Base-by-base conservation (phyloP, 2,797 vertebrate species). In the Cephalopachus bancanus region DNA sequence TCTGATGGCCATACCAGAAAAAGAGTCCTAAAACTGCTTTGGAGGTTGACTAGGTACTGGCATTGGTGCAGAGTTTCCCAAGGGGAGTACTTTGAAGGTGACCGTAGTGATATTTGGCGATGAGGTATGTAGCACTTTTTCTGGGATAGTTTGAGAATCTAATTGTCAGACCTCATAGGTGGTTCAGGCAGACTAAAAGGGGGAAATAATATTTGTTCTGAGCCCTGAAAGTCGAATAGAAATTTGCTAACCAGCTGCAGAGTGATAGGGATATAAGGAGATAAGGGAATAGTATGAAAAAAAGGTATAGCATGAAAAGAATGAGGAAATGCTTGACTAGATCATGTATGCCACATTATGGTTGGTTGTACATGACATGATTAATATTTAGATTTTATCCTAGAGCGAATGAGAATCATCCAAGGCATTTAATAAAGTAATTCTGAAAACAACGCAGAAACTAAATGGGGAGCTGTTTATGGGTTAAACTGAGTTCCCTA, bases 301-400 rank as follows among this genome's bases (percentile, higher is more conserved):
- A 69, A 37, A 64, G 20, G 26, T 65, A 49, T 19, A 57, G 53
- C 16, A 51, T 33, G 53, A 92, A 85, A n/a, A 79, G 22, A 55
- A 72, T 33, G 59, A 84, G 14, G 59, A 83, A 81, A 78, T 44
- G 12, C 51, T 28, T 87, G 69, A 64, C 26, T 87, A 67, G 26
- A 53, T 55, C 24, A 17, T 30, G 20, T n/a, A 57, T 59, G 3
- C 44, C 55, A 80, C 20, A 53, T 78, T 94, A 64, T 37, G 55
- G 37, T 37, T 57, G 28, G 12, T 78, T 1, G 4, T 64, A 53
- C 11, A 24, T 69, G 30, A 85, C 44, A 57, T 37, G 10, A 69
- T 88, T 44, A 83, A 20, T 87, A 88, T 88, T 83, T 33, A 91
- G 37, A 91, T 10, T 86, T 94, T 74, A 78, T 72, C 33, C 15